Percentiles rank a stretch among this genome's conserved stretches.
These are phyloP conservation scores for Phyllostomus hastatus DNA, from an alignment of 2,113 vertebrate species.

Conservation along the genomic window DNA sequence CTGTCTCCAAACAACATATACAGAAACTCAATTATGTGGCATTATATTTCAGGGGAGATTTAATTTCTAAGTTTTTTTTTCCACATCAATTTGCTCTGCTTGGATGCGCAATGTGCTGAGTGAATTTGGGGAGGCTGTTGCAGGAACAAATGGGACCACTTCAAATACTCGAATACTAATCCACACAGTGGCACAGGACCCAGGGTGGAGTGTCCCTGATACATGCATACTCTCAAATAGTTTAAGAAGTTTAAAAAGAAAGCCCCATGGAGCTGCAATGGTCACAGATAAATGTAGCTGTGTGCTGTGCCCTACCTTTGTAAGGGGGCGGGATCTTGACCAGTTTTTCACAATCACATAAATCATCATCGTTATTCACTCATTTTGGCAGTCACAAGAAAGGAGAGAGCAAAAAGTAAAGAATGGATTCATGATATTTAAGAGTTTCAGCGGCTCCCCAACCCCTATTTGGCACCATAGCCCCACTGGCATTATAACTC, in stretches of 20 bases:
- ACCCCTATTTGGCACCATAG: fast-evolving
- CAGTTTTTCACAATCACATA: fast-evolving
- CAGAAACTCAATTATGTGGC: constrained; percentile 82
- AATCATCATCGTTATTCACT: background rate
- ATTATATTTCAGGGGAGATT: constrained; percentile 81
- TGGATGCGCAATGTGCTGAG: constrained; percentile 28
- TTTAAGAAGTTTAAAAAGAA: background rate
- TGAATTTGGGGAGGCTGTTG: constrained; percentile 64
- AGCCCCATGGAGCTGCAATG: background rate
- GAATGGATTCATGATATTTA: background rate
- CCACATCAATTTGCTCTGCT: background rate
- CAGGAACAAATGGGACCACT: constrained; percentile 48
- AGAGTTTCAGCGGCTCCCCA: fast-evolving
- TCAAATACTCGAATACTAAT: constrained; percentile 21
- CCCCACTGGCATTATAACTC: fast-evolving
- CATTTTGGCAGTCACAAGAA: background rate
- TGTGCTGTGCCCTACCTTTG: background rate
- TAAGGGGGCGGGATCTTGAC: fast-evolving
- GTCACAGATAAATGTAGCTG: background rate
- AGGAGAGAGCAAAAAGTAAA: no score
- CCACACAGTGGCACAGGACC: background rate
- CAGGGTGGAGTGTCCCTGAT: background rate
- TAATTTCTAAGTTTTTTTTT: constrained; percentile 76
- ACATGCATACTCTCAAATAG: constrained; percentile 36
- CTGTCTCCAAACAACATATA: constrained; percentile 81